Percentiles rank a stretch among this genome's conserved stretches.
These are phyloP conservation scores for Ganaspis sp. DNA, from an alignment of 1,140 invertebrate species.

Conservation along the genomic window DNA sequence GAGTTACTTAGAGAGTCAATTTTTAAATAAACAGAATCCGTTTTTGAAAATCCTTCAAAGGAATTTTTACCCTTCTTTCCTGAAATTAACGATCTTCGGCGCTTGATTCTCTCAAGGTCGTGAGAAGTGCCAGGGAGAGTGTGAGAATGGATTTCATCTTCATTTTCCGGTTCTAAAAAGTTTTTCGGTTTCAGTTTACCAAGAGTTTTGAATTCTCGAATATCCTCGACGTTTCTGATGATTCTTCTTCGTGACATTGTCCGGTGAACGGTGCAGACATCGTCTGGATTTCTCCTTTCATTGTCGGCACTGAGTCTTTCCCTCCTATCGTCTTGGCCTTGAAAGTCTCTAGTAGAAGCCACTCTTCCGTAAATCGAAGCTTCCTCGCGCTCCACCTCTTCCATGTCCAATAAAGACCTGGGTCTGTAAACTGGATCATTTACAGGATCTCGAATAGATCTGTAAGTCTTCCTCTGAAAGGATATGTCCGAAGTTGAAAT, in stretches of 20 bases:
- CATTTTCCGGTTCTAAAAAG: background rate
- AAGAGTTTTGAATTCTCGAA: slow-evolving; percentile 47
- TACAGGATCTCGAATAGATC: slow-evolving; percentile 60
- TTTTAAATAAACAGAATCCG: no score
- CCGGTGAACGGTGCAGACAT: slow-evolving; percentile 43
- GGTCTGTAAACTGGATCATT: slow-evolving; percentile 50
- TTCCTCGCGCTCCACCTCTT: slow-evolving; percentile 26
- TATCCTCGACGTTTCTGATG: slow-evolving; percentile 62
- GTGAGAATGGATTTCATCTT: slow-evolving; percentile 25
- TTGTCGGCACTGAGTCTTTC: slow-evolving; percentile 40
- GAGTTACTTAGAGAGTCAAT: no score
- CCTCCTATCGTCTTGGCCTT: slow-evolving; percentile 47
- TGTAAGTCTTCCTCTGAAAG: slow-evolving; percentile 42
- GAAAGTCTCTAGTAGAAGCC: slow-evolving; percentile 35
- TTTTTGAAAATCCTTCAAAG: no score
- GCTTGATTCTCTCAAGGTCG: slow-evolving; percentile 20
- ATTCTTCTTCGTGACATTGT: slow-evolving; percentile 69
- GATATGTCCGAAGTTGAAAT: slow-evolving; percentile 50
- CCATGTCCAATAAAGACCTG: slow-evolving; percentile 42
- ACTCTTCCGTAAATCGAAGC: slow-evolving; percentile 52
- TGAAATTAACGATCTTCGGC: background rate
- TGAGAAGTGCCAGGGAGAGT: slow-evolving; percentile 42
- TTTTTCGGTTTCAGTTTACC: slow-evolving; percentile 40
- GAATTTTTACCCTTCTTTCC: background rate
- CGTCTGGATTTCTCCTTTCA: slow-evolving; percentile 44